These are phyloP conservation scores for Tragelaphus strepsiceros DNA, from an alignment of 2,113 vertebrate genomes.

Conservation along the genomic window DNA sequence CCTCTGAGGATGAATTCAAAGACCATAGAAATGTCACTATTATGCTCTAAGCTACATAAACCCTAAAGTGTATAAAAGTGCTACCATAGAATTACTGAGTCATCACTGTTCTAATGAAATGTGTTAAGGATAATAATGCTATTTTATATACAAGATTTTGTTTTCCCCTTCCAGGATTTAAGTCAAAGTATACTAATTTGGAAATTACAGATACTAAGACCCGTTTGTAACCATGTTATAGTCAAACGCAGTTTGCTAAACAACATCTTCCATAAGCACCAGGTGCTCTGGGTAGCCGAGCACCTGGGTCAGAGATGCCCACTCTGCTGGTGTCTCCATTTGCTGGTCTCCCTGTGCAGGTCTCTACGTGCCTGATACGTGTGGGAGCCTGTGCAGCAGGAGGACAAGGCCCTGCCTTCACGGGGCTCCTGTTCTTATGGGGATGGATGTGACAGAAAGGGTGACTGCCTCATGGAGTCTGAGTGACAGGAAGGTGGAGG, in stretches of 20 bases:
- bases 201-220: not conserved
- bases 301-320: fast-evolving
- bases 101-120: not conserved
- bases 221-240: not conserved
- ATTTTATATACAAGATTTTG: not conserved
- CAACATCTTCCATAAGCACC: not conserved
- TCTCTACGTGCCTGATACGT: fast-evolving
- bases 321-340: fast-evolving
- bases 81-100: not conserved
- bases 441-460: not conserved
- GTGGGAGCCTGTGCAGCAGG: fast-evolving
- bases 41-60: not conserved
- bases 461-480: not conserved
- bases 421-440: not conserved
- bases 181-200: not conserved
- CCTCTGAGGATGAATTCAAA: not conserved
- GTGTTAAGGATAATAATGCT: not conserved
- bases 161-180: not conserved
- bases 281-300: not conserved
- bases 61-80: not conserved
- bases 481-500: not conserved
- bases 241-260: not conserved
- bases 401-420: fast-evolving
- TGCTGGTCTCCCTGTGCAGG: not conserved
- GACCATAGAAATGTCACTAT: not conserved